Evolutionary conservation across 2,797 vertebrate species (phyloP), one percentile per base, ranked within the genome.

Genomic region (Carcharodon carcharias): DNA sequence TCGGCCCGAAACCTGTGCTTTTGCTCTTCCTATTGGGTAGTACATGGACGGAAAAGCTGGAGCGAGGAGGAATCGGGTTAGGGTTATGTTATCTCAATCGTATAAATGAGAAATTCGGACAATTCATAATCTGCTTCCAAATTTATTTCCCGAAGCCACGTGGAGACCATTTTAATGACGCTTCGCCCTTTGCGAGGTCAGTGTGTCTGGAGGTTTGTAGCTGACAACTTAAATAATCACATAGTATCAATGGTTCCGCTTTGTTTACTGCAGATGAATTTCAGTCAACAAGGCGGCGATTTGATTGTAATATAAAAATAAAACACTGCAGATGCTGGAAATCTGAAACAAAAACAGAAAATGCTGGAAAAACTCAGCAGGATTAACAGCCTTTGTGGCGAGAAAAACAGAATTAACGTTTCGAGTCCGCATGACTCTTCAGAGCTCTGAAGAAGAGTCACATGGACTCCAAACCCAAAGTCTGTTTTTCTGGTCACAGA

Each of bases 161-260:
- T 18, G 12, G 14, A 92, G 14, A n/a, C 58, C 16, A 35, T 63
- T n/a, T 63, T 92, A 58, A 63, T 92, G 31, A 63, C 16, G 7
- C 35, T 31, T 63, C 88, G 12, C 35, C 35, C n/a, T 63, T n/a
- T 14, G 89, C 35, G 58, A 40, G 58, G 18, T 91, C 56, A 91
- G 88, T 18, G 31, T 92, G 56, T 61, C 56, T n/a, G 88, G 28
- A 61, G 56, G 28, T 61, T 91, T 91, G 31, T 58, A 63, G 88
- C 88, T 63, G 88, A 91, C 88, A 65, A 35, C n/a, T 93, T 65
- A 5, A 40, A 65, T 93, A 93, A 93, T 65, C 91, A 93, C 23
- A 35, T 11, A 23, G 16, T 3, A 65, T 40, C 23, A 63, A 45
- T 93, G 61, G 61, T n/a, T 93, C 61, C 0, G 18, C n/a, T 67